phyloP scores from a whole-genome alignment of 2,797 vertebrate genomes.

The Typhlichthys eigenmanni region DNA sequence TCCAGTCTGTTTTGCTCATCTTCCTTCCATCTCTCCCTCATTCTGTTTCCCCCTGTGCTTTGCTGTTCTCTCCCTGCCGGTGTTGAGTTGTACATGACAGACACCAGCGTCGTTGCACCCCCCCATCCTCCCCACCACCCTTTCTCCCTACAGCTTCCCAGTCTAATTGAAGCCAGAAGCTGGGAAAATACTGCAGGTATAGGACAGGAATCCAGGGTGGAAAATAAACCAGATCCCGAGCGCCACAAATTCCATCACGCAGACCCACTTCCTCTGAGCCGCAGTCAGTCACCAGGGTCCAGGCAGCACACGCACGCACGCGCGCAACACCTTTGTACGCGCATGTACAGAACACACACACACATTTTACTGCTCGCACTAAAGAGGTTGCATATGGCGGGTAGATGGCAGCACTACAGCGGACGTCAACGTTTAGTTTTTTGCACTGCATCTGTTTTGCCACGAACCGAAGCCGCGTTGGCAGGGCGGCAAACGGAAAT shows the following conservation, averaged over 20 bases:
- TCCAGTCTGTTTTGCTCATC: slow-evolving; percentile 15
- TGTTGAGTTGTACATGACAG: slow-evolving; percentile 77
- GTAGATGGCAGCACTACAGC: too few relatives aligned
- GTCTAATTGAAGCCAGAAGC: slow-evolving; percentile 81
- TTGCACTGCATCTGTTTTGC: too few relatives aligned
- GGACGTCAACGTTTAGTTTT: too few relatives aligned
- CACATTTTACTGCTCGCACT: slow-evolving; percentile 9
- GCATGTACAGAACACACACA: slow-evolving; percentile 16
- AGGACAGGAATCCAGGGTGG: slow-evolving; percentile 71
- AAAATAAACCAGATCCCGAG: slow-evolving; percentile 78
- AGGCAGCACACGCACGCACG: slow-evolving; percentile 36
- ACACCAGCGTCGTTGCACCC: slow-evolving; percentile 66
- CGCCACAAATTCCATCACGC: slow-evolving; percentile 76
- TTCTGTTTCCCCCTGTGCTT: slow-evolving; percentile 13
- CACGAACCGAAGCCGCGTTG: too few relatives aligned
- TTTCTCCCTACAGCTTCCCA: slow-evolving; percentile 49
- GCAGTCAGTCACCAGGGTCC: slow-evolving; percentile 36
- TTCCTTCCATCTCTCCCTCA: slow-evolving; percentile 20
- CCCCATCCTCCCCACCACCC: slow-evolving; percentile 7
- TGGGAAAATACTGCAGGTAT: slow-evolving; percentile 77
- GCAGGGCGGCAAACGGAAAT: too few relatives aligned
- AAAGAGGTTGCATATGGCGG: background rate
- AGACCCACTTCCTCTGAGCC: slow-evolving; percentile 70
- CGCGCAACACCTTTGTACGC: slow-evolving; percentile 44
- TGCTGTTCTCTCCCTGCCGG: slow-evolving; percentile 57